Evolutionary conservation across 2,113 vertebrate genomes (phyloP).

Genomic region (Theristicus caerulescens): DNA sequence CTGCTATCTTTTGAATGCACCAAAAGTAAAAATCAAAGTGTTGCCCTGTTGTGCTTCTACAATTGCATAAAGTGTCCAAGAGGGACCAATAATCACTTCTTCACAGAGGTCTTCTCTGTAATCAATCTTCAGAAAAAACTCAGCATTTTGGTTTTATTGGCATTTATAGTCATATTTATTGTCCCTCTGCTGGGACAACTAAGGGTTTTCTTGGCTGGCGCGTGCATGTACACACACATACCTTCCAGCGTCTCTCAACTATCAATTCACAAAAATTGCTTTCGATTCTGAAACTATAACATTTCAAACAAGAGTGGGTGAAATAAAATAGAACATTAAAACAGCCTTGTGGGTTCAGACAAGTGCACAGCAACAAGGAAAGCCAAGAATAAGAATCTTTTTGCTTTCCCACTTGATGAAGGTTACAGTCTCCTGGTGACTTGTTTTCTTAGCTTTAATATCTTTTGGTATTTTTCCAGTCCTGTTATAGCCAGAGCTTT

Average conservation of each 20-base stretch:
- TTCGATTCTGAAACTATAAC: conserved; percentile 8
- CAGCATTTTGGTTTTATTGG: background rate
- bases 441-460: conserved; percentile 7
- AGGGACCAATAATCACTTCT: background rate
- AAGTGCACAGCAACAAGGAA: background rate
- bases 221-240: background rate
- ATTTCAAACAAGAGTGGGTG: background rate
- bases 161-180: conserved; percentile 5
- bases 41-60: background rate
- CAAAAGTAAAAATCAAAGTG: background rate
- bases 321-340: background rate
- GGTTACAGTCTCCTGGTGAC: background rate
- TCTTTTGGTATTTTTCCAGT: background rate
- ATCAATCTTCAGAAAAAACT: background rate
- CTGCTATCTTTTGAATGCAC: background rate
- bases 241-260: background rate
- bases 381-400: background rate
- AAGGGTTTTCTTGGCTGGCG: background rate
- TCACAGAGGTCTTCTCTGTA: background rate
- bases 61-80: conserved; percentile 21
- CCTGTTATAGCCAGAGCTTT: background rate
- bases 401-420: background rate
- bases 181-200: background rate
- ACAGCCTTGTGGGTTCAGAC: background rate
- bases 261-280: conserved; percentile 33